Evolutionary conservation across 2,113 vertebrate genomes (phyloP).

Genomic region (Coracopsis vasa): DNA sequence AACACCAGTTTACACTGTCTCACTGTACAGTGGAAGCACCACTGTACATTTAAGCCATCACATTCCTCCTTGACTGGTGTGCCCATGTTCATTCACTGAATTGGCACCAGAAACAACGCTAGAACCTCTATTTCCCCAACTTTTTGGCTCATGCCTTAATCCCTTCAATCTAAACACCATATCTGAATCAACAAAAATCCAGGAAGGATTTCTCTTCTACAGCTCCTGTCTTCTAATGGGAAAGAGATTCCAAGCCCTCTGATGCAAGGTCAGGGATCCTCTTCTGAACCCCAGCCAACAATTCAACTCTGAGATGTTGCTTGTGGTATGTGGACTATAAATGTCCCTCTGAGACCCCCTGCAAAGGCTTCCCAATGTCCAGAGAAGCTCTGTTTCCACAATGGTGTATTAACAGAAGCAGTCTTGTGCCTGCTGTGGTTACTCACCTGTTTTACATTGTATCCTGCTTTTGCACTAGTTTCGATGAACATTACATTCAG

Average conservation of each 20-base stretch:
- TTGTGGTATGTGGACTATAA: fast-evolving
- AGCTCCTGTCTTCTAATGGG: not conserved
- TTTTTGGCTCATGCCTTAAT: not conserved
- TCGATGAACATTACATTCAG: slow-evolving; percentile 99
- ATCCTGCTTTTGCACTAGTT: slow-evolving; percentile 99
- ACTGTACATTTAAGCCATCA: not conserved
- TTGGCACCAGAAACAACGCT: not conserved
- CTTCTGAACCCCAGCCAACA: not conserved
- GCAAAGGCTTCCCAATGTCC: fast-evolving
- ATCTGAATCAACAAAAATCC: not conserved
- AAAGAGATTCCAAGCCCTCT: not conserved
- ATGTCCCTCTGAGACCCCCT: fast-evolving
- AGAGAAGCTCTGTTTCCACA: not conserved
- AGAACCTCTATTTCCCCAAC: not conserved
- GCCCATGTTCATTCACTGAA: not conserved
- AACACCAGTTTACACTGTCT: not conserved
- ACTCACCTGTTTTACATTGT: slow-evolving; percentile 99
- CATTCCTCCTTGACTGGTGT: not conserved
- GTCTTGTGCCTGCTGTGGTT: not conserved
- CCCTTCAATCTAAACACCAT: not conserved
- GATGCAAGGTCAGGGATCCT: not conserved
- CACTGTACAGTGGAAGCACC: not conserved
- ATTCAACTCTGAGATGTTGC: fast-evolving
- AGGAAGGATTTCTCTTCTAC: not conserved
- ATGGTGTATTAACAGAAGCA: fast-evolving